A percentile compares a stretch with the other conserved stretches of the same genome.
Evolutionary conservation across 23 tunicate genomes (phyloP).

Genomic region (Trididemnum nubilum): DNA sequence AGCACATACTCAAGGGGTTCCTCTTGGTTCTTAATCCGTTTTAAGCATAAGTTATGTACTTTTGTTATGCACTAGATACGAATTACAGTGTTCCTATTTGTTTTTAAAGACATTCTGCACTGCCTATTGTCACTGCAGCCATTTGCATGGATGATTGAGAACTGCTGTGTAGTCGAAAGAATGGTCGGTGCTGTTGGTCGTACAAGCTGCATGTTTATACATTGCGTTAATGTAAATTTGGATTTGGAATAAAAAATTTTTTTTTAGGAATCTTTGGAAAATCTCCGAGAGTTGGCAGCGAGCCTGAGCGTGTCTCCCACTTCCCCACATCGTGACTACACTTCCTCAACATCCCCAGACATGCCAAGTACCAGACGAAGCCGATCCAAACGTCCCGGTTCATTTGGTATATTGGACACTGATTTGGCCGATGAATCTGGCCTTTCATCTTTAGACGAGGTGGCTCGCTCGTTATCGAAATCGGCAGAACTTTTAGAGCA

Average conservation of each 20-base stretch:
- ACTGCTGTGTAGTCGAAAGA: no score
- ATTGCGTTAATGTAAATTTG: no score
- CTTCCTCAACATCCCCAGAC: conserved; percentile 7
- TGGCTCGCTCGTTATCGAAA: conserved; percentile 21
- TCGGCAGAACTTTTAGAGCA: conserved; percentile 21
- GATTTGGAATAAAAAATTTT: background rate
- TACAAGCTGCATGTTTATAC: no score
- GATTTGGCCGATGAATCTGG: background rate
- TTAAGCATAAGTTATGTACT: no score
- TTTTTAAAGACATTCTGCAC: no score
- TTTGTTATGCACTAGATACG: no score
- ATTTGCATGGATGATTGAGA: no score
- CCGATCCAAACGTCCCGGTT: background rate
- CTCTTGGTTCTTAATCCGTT: no score
- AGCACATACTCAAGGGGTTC: no score
- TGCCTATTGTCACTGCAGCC: no score
- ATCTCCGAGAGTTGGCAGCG: conserved; percentile 58
- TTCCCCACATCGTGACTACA: conserved; percentile 6
- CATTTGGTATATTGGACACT: conserved; percentile 25
- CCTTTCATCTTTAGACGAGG: conserved; percentile 17
- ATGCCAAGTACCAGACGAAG: background rate
- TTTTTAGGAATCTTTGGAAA: conserved; percentile 59
- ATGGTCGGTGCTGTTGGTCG: no score
- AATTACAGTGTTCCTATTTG: no score
- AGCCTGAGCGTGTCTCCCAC: conserved; percentile 40